Evolutionary conservation across 2,113 vertebrate species (phyloP).

Genomic region (Hypanus sabinus): DNA sequence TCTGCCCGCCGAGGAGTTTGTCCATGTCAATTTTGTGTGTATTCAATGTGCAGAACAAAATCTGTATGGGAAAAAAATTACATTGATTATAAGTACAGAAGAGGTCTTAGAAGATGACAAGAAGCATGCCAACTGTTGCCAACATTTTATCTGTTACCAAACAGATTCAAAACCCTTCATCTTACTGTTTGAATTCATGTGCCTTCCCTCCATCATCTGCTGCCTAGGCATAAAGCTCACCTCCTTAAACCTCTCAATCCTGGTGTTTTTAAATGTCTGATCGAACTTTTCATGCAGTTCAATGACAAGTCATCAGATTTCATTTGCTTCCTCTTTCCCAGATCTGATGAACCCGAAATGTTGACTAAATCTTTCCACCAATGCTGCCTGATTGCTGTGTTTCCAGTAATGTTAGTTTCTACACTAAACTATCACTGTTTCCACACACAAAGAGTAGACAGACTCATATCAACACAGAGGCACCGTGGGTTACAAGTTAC

Average conservation of each 20-base stretch:
- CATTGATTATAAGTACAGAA: not conserved
- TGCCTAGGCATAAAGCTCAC: not conserved
- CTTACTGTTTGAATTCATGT: not conserved
- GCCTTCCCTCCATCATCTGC: not conserved
- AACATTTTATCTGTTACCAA: not conserved
- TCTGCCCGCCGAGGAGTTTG: slow-evolving; percentile 80
- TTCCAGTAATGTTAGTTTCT: too few relatives aligned
- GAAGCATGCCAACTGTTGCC: not conserved
- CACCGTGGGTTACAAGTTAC: too few relatives aligned
- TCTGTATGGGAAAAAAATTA: slow-evolving; percentile 56
- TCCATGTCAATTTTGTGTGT: slow-evolving; percentile 94
- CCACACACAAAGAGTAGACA: too few relatives aligned
- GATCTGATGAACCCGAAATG: too few relatives aligned
- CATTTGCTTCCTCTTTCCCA: too few relatives aligned
- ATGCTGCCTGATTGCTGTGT: too few relatives aligned
- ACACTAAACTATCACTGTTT: too few relatives aligned
- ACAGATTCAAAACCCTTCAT: not conserved
- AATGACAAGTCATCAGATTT: not conserved
- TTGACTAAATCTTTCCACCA: too few relatives aligned
- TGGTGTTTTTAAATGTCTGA: not conserved
- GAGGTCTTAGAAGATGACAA: not conserved
- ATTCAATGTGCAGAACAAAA: slow-evolving; percentile 92
- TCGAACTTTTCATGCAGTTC: not conserved
- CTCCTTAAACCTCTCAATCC: not conserved
- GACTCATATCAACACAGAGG: too few relatives aligned